Conservation (phyloP, 2,797 vertebrate species). For the Sebastes paucispinis region DNA sequence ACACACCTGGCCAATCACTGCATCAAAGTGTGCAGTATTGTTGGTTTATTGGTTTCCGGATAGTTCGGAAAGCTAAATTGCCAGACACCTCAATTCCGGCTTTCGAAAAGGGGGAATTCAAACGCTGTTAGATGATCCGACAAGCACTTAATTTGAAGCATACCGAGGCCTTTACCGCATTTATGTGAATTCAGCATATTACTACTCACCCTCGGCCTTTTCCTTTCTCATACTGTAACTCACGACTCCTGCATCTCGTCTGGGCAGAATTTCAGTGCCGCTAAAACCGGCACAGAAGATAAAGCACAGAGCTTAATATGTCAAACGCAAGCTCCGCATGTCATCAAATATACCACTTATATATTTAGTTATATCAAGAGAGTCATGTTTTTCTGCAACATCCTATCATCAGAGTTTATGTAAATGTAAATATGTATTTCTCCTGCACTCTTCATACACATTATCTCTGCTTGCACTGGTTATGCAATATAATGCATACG, state of each 20-base stretch:
- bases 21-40: too few species aligned
- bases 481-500: not conserved
- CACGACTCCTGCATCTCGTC: not conserved
- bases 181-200: too few species aligned
- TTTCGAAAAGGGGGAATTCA: not conserved
- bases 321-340: not conserved
- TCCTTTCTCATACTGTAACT: not conserved
- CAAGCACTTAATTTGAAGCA: not conserved
- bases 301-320: conserved; percentile 9
- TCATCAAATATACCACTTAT: not conserved
- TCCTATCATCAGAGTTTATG: not conserved
- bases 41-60: not conserved
- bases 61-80: not conserved
- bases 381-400: not conserved
- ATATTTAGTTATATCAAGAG: not conserved
- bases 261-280: not conserved
- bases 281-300: not conserved
- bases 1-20: too few species aligned
- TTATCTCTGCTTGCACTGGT: not conserved
- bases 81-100: not conserved
- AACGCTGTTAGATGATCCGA: not conserved
- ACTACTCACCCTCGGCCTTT: not conserved
- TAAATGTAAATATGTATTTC: not conserved
- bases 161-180: not conserved
- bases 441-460: not conserved